Percentiles rank a stretch among this genome's conserved stretches.
Evolutionary conservation across 2,888 invertebrate genomes (phyloP).

Genomic region (Druceiella hillmani): DNA sequence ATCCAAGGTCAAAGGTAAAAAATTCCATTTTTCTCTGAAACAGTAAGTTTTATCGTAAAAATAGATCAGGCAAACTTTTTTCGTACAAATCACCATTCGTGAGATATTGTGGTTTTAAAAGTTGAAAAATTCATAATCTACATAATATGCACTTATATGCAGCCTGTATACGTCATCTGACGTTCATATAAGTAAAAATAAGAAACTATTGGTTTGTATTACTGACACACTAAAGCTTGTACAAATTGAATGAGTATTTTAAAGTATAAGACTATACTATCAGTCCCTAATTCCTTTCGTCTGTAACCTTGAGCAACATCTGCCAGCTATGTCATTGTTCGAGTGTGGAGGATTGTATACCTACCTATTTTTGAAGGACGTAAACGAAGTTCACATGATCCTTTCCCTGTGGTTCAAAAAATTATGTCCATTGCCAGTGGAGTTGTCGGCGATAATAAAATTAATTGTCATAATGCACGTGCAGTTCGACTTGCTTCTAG

Average conservation of each 20-base stretch:
- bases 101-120: slow-evolving; percentile 16
- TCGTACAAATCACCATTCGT: slow-evolving; percentile 15
- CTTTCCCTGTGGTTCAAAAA: no score
- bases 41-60: slow-evolving; percentile 18
- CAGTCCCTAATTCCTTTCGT: slow-evolving; percentile 4
- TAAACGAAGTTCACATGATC: neutral
- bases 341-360: slow-evolving; percentile 2
- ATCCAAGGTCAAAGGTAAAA: slow-evolving; percentile 14
- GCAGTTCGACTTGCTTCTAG: no score
- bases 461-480: no score
- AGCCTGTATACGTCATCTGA: no score
- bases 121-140: slow-evolving; percentile 13
- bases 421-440: no score
- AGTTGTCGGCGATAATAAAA: no score
- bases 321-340: slow-evolving; percentile 3
- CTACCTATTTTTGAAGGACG: slow-evolving; percentile 3
- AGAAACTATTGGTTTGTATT: slow-evolving; percentile 3
- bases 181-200: slow-evolving; percentile 1
- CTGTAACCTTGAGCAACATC: slow-evolving; percentile 5
- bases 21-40: slow-evolving; percentile 18
- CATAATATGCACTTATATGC: slow-evolving; percentile 17
- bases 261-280: slow-evolving; percentile 3
- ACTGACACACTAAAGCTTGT: slow-evolving; percentile 1
- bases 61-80: slow-evolving; percentile 15
- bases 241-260: slow-evolving; percentile 3